Evolutionary conservation across 2,797 vertebrate species (phyloP), one percentile per base, ranked within the genome.

Genomic region (Sebastes oblongus): DNA sequence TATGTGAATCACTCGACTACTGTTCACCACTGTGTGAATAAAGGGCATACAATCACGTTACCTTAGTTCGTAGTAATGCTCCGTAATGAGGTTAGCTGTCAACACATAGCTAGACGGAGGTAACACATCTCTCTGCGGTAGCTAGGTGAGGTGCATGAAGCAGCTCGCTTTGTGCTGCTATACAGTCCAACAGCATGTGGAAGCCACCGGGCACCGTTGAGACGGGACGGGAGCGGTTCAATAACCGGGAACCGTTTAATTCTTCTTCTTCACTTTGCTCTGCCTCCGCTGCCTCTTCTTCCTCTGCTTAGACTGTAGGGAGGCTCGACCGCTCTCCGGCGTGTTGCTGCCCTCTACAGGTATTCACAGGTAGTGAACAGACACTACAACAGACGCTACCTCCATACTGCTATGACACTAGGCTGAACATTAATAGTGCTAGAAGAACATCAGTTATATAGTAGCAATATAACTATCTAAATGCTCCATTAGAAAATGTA

Each of bases 211-310:
- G 66, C 59, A 78, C 81, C 50, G 52, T 7, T 58, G 56, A 14
- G 39, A 16, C 6, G 39, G 71, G 55, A 65, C 77, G 6, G 71
- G 55, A 76, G 91, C 92, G 91, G 86, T 32, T 81, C 86, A 83
- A 88, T 82, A 89, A 92, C 94, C 92, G 94, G 92, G 93, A 94
- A 94, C 90, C 85, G 92, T 93, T 91, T 85, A 93, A 94, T 85
- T 94, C 92, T 94, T 94, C 93, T 94, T 94, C 93, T 76, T 60
- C 62, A 3, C 39, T 83, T 36, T 32, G n/a, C 36, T 54, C 30
- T 20, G 61, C 6, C 10, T 1, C 59, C 7, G 62, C 25, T 1
- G 9, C 66, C 3, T 84, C 86, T 91, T 87, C 86, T 91, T 87
- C 86, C 11, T 88, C 85, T 61, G 14, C 39, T 3, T 3, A 20